Conservation (phyloP, 2,797 vertebrate species). For the Corythornis leucogaster region DNA sequence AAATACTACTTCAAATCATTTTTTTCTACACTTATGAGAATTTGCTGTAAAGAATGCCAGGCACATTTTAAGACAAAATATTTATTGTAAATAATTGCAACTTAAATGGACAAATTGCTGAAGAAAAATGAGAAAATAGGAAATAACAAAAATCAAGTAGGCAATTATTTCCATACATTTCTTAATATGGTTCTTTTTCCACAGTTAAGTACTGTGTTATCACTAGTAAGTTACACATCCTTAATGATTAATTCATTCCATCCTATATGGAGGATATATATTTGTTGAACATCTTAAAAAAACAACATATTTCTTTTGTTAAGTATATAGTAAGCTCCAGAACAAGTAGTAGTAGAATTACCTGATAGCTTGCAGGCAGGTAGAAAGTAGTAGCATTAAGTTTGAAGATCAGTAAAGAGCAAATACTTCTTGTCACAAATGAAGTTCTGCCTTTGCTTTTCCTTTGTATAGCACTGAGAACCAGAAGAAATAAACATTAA, state of each 20-base stretch:
- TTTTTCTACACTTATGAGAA: neutral
- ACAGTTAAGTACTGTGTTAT: neutral
- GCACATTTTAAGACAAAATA: neutral
- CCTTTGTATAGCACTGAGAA: neutral
- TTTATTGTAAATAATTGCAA: neutral
- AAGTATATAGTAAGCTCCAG: neutral
- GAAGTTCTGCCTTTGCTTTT: neutral
- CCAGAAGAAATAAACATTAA: neutral
- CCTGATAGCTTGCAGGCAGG: neutral
- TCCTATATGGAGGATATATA: neutral
- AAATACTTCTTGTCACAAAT: neutral
- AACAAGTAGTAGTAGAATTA: neutral
- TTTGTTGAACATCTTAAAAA: neutral
- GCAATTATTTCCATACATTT: neutral
- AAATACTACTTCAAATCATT: neutral
- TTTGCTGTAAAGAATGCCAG: neutral
- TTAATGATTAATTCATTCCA: neutral
- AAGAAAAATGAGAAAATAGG: neutral
- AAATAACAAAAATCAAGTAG: neutral
- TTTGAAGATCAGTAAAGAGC: neutral
- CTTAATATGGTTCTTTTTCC: neutral
- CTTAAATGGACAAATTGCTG: neutral
- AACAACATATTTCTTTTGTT: neutral
- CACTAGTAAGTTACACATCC: neutral
- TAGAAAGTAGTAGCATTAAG: neutral